phyloP scores from a whole-genome alignment of 1,140 invertebrate genomes.

The Dendrolimus punctatus region DNA sequence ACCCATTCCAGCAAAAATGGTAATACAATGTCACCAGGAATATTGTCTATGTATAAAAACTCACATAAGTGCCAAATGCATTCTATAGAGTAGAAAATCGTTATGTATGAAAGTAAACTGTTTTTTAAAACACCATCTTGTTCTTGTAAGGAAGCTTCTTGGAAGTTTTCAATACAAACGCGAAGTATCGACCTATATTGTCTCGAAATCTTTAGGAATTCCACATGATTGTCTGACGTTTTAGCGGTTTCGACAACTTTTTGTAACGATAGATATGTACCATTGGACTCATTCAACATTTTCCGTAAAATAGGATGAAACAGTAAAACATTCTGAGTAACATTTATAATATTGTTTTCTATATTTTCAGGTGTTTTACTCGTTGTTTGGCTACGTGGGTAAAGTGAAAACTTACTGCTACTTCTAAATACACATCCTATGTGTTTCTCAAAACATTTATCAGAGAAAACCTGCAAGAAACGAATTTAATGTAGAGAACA shows the following conservation, averaged over 20 bases:
- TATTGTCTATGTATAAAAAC: constrained; percentile 87
- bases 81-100: constrained; percentile 92
- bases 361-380: constrained; percentile 24
- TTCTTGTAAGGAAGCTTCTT: constrained; percentile 74
- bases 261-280: constrained; percentile 81
- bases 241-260: constrained; percentile 64
- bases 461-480: constrained; percentile 41
- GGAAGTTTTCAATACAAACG: constrained; percentile 86
- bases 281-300: constrained; percentile 90
- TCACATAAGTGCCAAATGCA: constrained; percentile 95
- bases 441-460: constrained; percentile 50
- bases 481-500: constrained; percentile 12
- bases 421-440: constrained; percentile 43
- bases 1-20: constrained; percentile 90
- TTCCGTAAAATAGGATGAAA: constrained; percentile 83
- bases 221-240: constrained; percentile 66
- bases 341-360: constrained; percentile 55
- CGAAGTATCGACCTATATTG: constrained; percentile 88
- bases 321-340: constrained; percentile 77
- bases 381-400: constrained; percentile 42
- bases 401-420: constrained; percentile 55
- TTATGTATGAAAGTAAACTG: constrained; percentile 77
- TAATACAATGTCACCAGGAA: constrained; percentile 81
- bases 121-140: constrained; percentile 71
- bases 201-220: constrained; percentile 83